phyloP scores from a whole-genome alignment of 2,888 invertebrate genomes.

The Idaea aversata region DNA sequence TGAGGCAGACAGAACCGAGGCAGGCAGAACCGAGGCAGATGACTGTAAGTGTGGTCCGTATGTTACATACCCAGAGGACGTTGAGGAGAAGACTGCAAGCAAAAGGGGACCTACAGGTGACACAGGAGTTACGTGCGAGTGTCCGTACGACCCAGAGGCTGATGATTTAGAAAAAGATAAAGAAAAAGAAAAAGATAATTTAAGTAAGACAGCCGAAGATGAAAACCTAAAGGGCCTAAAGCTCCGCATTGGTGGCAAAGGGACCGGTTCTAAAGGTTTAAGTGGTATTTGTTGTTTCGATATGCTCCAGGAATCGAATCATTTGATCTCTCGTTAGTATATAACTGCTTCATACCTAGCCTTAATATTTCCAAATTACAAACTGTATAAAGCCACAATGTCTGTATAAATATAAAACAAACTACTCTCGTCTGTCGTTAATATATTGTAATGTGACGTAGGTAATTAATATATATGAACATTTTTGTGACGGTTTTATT shows the following conservation, averaged over 20 bases:
- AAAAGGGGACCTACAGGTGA: background rate
- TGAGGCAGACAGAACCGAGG: background rate
- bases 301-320: slow-evolving; percentile 22
- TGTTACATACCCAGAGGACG: background rate
- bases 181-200: slow-evolving; percentile 8
- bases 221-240: slow-evolving; percentile 35
- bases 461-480: no score
- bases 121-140: background rate
- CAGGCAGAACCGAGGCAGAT: background rate
- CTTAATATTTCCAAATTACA: background rate
- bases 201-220: slow-evolving; percentile 7
- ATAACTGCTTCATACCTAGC: background rate
- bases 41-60: background rate
- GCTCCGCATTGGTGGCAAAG: slow-evolving; percentile 45
- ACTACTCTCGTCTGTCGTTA: no score
- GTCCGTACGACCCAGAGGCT: slow-evolving; percentile 21
- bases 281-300: slow-evolving; percentile 44
- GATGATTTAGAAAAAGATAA: slow-evolving; percentile 16
- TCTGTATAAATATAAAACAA: no score
- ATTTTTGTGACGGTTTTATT: no score
- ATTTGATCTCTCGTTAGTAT: background rate
- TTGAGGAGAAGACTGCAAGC: background rate
- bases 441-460: no score
- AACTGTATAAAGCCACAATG: no score
- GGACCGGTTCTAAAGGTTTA: slow-evolving; percentile 41